Conservation (phyloP, 64 coral and sea anemone species). For the Pocillopora damicornis region DNA sequence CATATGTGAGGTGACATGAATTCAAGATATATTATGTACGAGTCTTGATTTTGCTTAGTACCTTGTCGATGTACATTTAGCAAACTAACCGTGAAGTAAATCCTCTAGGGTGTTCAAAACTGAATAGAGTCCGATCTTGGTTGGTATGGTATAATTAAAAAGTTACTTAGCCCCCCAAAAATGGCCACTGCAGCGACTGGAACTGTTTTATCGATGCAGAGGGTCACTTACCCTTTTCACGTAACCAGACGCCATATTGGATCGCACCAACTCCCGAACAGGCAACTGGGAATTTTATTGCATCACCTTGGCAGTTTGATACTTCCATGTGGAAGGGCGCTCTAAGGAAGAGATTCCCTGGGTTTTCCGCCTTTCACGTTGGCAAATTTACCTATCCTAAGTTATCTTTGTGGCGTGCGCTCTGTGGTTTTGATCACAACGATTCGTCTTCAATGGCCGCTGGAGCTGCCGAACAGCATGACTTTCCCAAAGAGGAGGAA, state of each 20-base stretch:
- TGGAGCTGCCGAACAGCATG: conserved; percentile 62
- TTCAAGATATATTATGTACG: too few relatives aligned
- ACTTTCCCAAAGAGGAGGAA: conserved; percentile 97
- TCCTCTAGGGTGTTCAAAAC: too few relatives aligned
- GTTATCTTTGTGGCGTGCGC: conserved; percentile 1
- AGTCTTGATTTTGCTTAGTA: too few relatives aligned
- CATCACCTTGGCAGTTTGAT: neutral
- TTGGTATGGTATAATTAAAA: too few relatives aligned
- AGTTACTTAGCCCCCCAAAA: too few relatives aligned
- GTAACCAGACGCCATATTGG: conserved; percentile 89
- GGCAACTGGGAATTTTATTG: conserved; percentile 38
- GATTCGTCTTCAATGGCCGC: conserved; percentile 50
- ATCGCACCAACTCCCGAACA: neutral
- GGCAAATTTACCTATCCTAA: neutral
- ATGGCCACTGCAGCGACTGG: too few relatives aligned
- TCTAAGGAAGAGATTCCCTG: neutral
- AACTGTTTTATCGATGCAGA: neutral
- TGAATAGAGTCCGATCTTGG: too few relatives aligned
- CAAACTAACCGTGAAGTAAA: too few relatives aligned
- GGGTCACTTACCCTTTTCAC: conserved; percentile 65
- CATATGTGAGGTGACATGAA: neutral
- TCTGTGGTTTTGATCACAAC: conserved; percentile 21
- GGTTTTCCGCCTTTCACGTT: neutral
- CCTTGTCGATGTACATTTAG: too few relatives aligned
- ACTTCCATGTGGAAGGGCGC: conserved; percentile 35